Base-by-base conservation (phyloP, 2,113 vertebrate species). In the Amphilophus citrinellus region DNA sequence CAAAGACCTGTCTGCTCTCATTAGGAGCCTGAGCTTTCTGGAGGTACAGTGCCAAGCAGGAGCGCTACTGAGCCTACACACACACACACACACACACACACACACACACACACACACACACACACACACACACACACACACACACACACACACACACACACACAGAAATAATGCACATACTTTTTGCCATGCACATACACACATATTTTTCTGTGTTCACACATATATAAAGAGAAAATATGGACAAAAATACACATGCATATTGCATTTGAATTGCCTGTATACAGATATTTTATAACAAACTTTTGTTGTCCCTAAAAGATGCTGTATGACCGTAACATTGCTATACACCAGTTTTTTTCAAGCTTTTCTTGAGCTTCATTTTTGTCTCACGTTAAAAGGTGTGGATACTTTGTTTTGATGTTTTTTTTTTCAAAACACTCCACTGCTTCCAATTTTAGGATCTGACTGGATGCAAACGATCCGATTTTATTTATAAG, bases 1-100 rank as follows among this genome's bases (percentile, higher is more conserved):
- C 94, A 96, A 86, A 91, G 65, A 82, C 56, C 90, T 87, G 93
- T 95, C 94, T 86, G 87, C 91, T 93, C 88, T 83, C 84, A 88
- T 95, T 93, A 91, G 80, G 50, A 82, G 84, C 82, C 10, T 30
- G 81, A 89, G 84, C 35, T 90, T 76, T 90, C 24, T 73, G 78
- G 76, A 37, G 78, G 58, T 82, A 71, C 44, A 66, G 87, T 80
- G 89, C 92, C 88, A 92, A 91, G 84, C 83, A 65, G 73, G 86
- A 91, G 88, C 22, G 80, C 89, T 87, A 88, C 91, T 13, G 87
- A 88, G 84, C 73, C 30, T 35, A 62, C 44, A 77, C 76, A 61
- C 65, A 63, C 87, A 75, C 84, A 75, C 61, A 60, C 83, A 53
- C 1, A 77, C 39, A 77, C 35, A 35, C 75, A 42, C 73, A 58